A percentile compares a stretch with the other conserved stretches of the same genome.
phyloP scores from a whole-genome alignment of 2,797 vertebrate species.

The Coracias cyanogaster region DNA sequence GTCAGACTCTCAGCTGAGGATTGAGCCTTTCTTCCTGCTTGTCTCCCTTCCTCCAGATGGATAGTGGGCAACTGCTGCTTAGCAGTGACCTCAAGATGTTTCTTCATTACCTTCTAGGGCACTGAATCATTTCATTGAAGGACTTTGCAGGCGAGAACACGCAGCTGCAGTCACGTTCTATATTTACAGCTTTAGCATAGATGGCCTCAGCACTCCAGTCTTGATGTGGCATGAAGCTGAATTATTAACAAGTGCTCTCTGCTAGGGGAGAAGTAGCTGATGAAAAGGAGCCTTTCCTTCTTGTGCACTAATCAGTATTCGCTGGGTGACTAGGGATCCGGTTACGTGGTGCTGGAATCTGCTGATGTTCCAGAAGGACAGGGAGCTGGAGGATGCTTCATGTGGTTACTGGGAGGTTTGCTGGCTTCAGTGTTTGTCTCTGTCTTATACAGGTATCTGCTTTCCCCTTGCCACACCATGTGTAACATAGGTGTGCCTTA shows the following conservation, averaged over 20 bases:
- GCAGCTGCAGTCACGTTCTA: conserved; percentile 19
- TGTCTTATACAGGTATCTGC: not conserved
- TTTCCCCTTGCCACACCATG: not conserved
- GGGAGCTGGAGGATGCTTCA: not conserved
- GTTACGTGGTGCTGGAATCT: not conserved
- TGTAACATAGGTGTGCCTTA: not conserved
- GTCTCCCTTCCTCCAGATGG: not conserved
- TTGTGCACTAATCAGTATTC: not conserved
- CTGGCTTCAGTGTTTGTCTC: not conserved
- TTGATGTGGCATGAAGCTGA: conserved; percentile 43
- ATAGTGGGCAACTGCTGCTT: not conserved
- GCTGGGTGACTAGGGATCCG: not conserved
- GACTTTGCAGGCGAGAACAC: conserved; percentile 9
- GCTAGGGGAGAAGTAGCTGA: conserved; percentile 2
- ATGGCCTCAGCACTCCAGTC: conserved; percentile 17
- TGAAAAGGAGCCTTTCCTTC: not conserved
- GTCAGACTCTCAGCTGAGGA: not conserved
- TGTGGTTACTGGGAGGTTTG: not conserved
- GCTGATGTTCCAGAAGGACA: not conserved
- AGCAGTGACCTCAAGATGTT: conserved; percentile 36
- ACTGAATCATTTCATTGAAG: conserved; percentile 44
- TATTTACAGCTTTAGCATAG: conserved; percentile 51
- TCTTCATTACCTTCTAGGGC: conserved; percentile 24
- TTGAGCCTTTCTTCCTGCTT: not conserved
- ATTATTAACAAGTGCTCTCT: conserved; percentile 62